Base-by-base conservation (phyloP, 2,888 invertebrate species). In the Aquatica leii region DNA sequence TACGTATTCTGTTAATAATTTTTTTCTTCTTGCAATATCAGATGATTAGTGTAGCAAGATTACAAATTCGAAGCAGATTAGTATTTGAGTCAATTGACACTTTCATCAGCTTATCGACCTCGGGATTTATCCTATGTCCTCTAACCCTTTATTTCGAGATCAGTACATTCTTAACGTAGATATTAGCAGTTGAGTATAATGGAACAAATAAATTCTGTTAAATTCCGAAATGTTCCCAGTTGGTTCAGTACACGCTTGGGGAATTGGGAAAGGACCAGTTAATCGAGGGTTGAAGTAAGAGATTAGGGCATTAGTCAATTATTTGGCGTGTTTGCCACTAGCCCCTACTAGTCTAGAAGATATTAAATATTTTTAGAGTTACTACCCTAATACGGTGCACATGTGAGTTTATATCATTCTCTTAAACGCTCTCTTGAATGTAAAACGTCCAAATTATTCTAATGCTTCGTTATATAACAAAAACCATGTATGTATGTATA, bases 271-370 rank as follows among this genome's bases (percentile, higher is more conserved):
- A 58, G 68, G 67, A 69, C 69, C 62, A 70, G 71, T 73, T 72
- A 70, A 73, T 72, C 71, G 69, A 68, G 70, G 68, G 69, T 64
- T 60, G 63, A 61, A 66, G 66, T 69, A 69, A 65, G 68, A 70
- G 70, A 69, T 70, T 69, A 68, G 68, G 66, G 67, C 66, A 73
- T 73, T 73, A 73, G 72, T 71, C 72, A 72, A 72, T 71, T 71
- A 73, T 71, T 69, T 67, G 68, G 68, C 70, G 67, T 70, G 72
- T 70, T 71, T 71, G 69, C 61, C 68, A 64, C 68, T 67, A 55
- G 48, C 55, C 56, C 58, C 66, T 58, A 51, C 43, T 21, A 49
- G 46, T 48, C 15, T 54, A 49, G 49, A 34, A 43, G 59, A 63
- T 63, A 63, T 63, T 63, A 63, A 63, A 63, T 40, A 63, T 63